Conservation (phyloP, 2,113 vertebrate species). For the Siniperca chuatsi region DNA sequence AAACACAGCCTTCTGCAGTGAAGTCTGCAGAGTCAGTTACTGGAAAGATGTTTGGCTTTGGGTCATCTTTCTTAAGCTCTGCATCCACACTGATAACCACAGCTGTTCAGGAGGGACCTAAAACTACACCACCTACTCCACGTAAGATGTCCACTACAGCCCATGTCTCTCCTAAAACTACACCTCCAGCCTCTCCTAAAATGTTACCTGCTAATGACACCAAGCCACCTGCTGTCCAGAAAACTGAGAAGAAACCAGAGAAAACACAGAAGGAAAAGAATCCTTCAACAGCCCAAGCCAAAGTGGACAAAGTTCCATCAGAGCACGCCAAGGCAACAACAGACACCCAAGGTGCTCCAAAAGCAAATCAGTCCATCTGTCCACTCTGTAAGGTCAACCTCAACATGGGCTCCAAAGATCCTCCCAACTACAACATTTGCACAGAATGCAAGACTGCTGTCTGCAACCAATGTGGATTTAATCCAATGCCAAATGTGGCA, state of each 20-base stretch:
- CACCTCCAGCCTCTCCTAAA: constrained; percentile 75
- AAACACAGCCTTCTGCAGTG: constrained; percentile 74
- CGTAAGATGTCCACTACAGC: constrained; percentile 72
- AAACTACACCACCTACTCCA: constrained; percentile 71
- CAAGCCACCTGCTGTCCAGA: constrained; percentile 61
- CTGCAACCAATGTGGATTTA: constrained; percentile 97
- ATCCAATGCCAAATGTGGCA: constrained; percentile 88
- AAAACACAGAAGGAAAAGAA: constrained; percentile 70
- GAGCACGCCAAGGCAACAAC: constrained; percentile 55
- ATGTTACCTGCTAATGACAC: constrained; percentile 39
- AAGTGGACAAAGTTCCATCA: constrained; percentile 47
- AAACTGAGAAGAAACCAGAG: constrained; percentile 73
- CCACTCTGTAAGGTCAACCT: constrained; percentile 92
- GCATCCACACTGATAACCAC: constrained; percentile 84
- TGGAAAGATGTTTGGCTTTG: constrained; percentile 84
- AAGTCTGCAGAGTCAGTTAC: constrained; percentile 77
- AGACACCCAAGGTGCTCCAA: constrained; percentile 41
- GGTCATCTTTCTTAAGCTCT: constrained; percentile 82
- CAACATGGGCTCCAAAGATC: constrained; percentile 86
- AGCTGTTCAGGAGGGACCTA: constrained; percentile 80
- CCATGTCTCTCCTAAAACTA: constrained; percentile 60
- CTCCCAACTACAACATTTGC: constrained; percentile 91
- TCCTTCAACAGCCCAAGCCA: constrained; percentile 55
- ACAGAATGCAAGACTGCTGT: constrained; percentile 92
- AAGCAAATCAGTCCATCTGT: constrained; percentile 78